phyloP scores from a whole-genome alignment of 2,888 invertebrate genomes.

The Lasioglossum zephyrum region DNA sequence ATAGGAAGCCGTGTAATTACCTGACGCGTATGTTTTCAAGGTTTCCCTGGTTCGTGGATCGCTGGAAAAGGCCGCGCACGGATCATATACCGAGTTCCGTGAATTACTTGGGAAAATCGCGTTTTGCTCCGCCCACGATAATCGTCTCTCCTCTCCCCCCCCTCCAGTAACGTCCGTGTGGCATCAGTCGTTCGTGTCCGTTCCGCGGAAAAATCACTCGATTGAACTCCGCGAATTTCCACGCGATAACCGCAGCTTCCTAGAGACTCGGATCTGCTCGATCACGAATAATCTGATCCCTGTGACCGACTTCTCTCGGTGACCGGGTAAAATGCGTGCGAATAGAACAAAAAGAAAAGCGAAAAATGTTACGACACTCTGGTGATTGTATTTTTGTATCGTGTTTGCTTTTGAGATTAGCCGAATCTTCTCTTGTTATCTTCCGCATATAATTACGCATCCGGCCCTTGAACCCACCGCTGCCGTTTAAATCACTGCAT shows the following conservation, averaged over 20 bases:
- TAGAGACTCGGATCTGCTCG: not conserved
- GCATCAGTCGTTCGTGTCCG: not conserved
- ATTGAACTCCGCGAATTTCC: not conserved
- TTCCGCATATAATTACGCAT: not conserved
- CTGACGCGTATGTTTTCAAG: constrained; percentile 61
- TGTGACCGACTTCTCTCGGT: too few species aligned
- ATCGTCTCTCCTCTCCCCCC: not conserved
- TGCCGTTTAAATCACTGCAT: not conserved
- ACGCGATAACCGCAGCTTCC: not conserved
- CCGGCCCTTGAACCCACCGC: not conserved
- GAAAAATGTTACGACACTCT: too few species aligned
- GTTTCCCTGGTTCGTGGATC: constrained; percentile 37
- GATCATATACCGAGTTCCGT: not conserved
- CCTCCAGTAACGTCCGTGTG: not conserved
- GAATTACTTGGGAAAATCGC: constrained; percentile 4
- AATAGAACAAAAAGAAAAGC: too few species aligned
- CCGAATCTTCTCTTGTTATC: not conserved
- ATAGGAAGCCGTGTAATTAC: constrained; percentile 58
- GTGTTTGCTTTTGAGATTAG: too few species aligned
- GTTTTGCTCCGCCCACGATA: not conserved
- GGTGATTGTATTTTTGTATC: too few species aligned
- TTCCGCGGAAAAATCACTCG: not conserved
- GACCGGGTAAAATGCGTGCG: too few species aligned
- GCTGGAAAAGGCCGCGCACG: constrained; percentile 11
- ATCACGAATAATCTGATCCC: not conserved